Evolutionary conservation across 2,113 vertebrate species (phyloP), one percentile per base, ranked within the genome.

Genomic region (Myocastor coypus): DNA sequence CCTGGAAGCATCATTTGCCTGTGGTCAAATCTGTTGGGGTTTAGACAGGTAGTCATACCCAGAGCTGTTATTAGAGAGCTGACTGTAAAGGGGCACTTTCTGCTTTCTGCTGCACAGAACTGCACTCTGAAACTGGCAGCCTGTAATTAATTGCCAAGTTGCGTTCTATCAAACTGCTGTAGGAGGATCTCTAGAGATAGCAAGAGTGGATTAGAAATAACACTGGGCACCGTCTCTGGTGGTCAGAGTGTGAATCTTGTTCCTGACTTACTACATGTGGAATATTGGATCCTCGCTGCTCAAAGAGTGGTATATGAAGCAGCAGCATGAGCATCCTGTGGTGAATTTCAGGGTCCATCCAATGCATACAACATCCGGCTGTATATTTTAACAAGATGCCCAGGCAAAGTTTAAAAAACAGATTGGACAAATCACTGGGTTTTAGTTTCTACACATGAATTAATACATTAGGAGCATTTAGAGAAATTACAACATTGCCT

Each of bases 1-100:
- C 94, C 2, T 59, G 57, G 40, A 83, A 92, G 24, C 69, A 34
- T 22, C 1, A 91, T 20, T 10, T 28, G 8, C 4, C 83, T 3
- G 42, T n/a, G 66, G 71, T 87, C 83, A 97, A 94, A 87, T 93
- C 80, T 94, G 63, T 84, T 87, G 85, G 55, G 55, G 78, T 88
- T 92, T 80, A 96, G 37, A 94, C 46, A 75, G 37, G 68, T 73
- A 37, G 8, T 40, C 81, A 96, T 40, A 95, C 57, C 69, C 93
- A 91, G n/a, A 94, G n/a, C 19, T 69, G 28, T 81, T 66, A 37
- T 34, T 83, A 92, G 89, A 71, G 22, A 85, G 88, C 93, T 87
- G 61, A 82, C 66, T 96, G 96, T 96, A 66, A 50, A 77, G 26
- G n/a, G 42, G 80, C 94, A 37, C 37, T 97, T 97, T 94, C 94